Evolutionary conservation across 2,888 invertebrate species (phyloP), one percentile per base, ranked within the genome.

Genomic region (Nudaria mundana): DNA sequence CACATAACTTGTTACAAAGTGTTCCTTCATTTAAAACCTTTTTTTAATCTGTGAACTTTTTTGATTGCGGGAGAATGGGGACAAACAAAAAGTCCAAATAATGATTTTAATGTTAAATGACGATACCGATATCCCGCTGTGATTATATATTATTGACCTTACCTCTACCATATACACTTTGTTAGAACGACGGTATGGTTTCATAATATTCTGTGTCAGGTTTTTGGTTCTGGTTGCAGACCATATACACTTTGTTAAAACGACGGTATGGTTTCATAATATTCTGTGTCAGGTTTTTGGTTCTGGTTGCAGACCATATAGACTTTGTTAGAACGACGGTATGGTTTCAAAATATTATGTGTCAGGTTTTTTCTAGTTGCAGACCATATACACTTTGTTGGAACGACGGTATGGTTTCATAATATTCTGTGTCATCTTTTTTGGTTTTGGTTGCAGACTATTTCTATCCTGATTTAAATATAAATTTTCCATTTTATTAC

Each of bases 381-480:
- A n/a, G n/a, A 83, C 67, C 81, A 83, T 85, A 53, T 80, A 79
- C 24, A 63, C 57, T 72, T 87, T 87, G 56, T 86, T 83, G 44
- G 71, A 63, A 56, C 77, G 74, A 47, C 75, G 79, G 60, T 88
- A 88, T 30, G 87, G 87, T 76, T 81, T 88, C 87, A 88, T 87
- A 44, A 35, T 58, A 53, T 31, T 26, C 18, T 43, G 42, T 22
- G 36, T 30, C 11, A 34, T 24, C 32, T 33, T 33, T 10, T 26
- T 30, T 43, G 12, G 15, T 4, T 25, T 16, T 26, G 20, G 13
- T 26, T 25, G 34, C 12, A 34, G 25, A 40, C 32, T 30, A 31
- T 34, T 41, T 37, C 29, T 40, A 36, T 28, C 32, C 40, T 29
- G 30, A 28, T 34, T 32, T 38, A 40, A 16, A 32, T 30, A 44